phyloP scores from a whole-genome alignment of 1,140 invertebrate species.

The Oscheius sp. region DNA sequence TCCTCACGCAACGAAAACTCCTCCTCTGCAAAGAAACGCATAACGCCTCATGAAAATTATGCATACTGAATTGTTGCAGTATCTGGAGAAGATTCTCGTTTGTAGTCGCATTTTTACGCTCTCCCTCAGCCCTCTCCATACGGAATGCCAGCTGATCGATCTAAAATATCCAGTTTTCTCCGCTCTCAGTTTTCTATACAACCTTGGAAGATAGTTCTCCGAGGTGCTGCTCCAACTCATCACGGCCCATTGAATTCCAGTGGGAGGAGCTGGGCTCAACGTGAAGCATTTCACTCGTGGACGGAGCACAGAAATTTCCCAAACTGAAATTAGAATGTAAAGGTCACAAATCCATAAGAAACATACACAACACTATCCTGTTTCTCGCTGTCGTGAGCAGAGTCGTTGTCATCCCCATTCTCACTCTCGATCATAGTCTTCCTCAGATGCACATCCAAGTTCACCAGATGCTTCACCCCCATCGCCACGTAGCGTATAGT shows the following conservation, averaged over 20 bases:
- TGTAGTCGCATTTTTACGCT: slow-evolving; percentile 8
- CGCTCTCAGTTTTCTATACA: not conserved
- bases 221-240: not conserved
- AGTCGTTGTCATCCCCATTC: not conserved
- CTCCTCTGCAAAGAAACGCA: too few species aligned
- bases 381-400: not conserved
- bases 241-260: not conserved
- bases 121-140: slow-evolving; percentile 11
- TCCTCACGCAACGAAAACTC: slow-evolving; percentile 25
- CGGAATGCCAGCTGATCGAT: slow-evolving; percentile 6
- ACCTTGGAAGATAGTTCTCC: not conserved
- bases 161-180: not conserved
- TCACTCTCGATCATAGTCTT: not conserved
- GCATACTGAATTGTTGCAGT: slow-evolving; percentile 23
- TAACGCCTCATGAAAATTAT: not conserved
- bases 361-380: not conserved
- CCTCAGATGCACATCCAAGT: slow-evolving; percentile 2
- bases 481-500: not conserved
- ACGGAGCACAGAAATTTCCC: not conserved
- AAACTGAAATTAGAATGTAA: not conserved
- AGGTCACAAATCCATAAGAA: not conserved
- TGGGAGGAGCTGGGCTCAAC: not conserved
- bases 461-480: not conserved
- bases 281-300: not conserved
- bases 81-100: slow-evolving; percentile 14